Conservation (phyloP, 2,888 invertebrate species). For the Chloroclysta siterata region DNA sequence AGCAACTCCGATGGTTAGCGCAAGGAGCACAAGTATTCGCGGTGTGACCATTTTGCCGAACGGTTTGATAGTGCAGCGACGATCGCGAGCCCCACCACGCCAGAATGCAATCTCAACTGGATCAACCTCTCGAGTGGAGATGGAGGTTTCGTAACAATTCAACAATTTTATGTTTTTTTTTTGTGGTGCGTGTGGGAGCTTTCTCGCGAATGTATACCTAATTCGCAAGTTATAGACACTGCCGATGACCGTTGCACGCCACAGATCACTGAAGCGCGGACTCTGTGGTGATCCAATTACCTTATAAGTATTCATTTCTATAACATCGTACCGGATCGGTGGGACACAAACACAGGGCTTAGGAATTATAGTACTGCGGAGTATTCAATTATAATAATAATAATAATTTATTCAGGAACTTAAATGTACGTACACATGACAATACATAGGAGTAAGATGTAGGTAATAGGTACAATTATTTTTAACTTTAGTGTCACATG, state of each 20-base stretch:
- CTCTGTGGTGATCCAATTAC: background rate
- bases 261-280: slow-evolving; percentile 31
- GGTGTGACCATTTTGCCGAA: slow-evolving; percentile 68
- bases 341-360: background rate
- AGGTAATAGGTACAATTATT: no score
- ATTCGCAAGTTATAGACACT: slow-evolving; percentile 26
- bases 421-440: no score
- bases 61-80: slow-evolving; percentile 54
- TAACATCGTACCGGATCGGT: background rate
- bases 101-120: slow-evolving; percentile 38
- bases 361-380: no score
- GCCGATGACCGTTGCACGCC: slow-evolving; percentile 30
- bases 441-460: no score
- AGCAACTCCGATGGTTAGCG: slow-evolving; percentile 42
- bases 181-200: slow-evolving; percentile 18
- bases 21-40: slow-evolving; percentile 51
- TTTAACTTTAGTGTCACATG: no score
- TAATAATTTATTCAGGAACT: no score
- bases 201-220: slow-evolving; percentile 37
- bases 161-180: slow-evolving; percentile 10
- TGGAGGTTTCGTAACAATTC: slow-evolving; percentile 23
- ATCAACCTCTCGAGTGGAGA: slow-evolving; percentile 30
- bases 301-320: background rate
- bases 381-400: no score
- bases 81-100: slow-evolving; percentile 48